Conservation (phyloP, 2,797 vertebrate genomes). For the Ficedula albicollis region DNA sequence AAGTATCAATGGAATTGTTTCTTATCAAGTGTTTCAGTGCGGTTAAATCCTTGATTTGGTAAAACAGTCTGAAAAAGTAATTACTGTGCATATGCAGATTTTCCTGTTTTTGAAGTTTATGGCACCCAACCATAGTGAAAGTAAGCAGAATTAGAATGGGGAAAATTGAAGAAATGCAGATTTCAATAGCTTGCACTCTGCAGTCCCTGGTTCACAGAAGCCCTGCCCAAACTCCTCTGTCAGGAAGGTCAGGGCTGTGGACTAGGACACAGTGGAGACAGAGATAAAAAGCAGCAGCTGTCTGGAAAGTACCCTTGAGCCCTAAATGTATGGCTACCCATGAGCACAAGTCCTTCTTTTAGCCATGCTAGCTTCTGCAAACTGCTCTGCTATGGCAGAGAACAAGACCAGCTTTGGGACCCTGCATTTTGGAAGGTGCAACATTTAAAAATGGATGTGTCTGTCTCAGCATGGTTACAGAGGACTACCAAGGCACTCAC, state of each 20-base stretch:
- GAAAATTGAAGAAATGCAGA: not conserved
- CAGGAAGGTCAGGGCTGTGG: not conserved
- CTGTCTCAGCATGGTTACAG: not conserved
- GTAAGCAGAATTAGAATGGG: constrained; percentile 12
- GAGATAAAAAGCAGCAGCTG: not conserved
- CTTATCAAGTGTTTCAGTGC: constrained; percentile 50
- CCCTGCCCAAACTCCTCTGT: not conserved
- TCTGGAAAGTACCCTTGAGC: not conserved
- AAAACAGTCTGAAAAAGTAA: constrained; percentile 49
- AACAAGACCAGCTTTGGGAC: not conserved
- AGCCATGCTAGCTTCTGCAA: not conserved
- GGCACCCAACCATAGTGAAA: not conserved
- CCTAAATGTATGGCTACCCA: not conserved
- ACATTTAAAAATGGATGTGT: not conserved
- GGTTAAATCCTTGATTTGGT: constrained; percentile 53
- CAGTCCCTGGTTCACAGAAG: not conserved
- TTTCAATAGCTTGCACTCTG: not conserved
- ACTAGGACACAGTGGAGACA: not conserved
- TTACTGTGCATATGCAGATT: constrained; percentile 25
- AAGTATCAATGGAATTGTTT: constrained; percentile 63
- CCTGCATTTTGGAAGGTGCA: not conserved
- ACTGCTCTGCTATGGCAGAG: not conserved
- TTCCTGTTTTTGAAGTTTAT: constrained; percentile 46
- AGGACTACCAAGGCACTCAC: not conserved
- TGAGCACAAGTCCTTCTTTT: not conserved